Percentiles rank a stretch among this genome's conserved stretches.
Evolutionary conservation across 2,888 invertebrate genomes (phyloP).

Genomic region (Drosophila paramelanica): DNA sequence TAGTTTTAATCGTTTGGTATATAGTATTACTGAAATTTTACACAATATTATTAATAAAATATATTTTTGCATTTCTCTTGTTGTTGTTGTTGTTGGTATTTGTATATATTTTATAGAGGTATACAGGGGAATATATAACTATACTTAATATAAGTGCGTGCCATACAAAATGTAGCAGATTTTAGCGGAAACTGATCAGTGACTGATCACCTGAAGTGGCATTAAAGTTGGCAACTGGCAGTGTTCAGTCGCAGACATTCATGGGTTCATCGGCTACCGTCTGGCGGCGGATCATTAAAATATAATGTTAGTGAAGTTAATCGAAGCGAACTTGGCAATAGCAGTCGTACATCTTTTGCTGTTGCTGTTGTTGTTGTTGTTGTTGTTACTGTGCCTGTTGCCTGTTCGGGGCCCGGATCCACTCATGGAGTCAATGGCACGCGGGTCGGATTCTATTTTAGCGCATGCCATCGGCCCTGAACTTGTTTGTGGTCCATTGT

Average conservation of each 20-base stretch:
- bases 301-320: conserved; percentile 39
- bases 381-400: conserved; percentile 28
- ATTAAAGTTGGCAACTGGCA: neutral
- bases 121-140: neutral
- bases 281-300: conserved; percentile 58
- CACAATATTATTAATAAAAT: neutral
- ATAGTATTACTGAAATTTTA: neutral
- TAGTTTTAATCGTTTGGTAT: too few relatives aligned
- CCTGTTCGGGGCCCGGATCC: conserved; percentile 42
- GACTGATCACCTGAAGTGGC: conserved; percentile 5
- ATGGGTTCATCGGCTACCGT: conserved; percentile 24
- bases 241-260: conserved; percentile 40
- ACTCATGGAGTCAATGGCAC: conserved; percentile 57
- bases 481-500: conserved; percentile 56
- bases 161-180: neutral
- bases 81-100: neutral
- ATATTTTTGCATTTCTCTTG: neutral
- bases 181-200: conserved; percentile 4
- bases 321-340: conserved; percentile 28
- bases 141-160: neutral
- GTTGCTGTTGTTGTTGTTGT: neutral
- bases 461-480: conserved; percentile 69
- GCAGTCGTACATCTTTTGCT: conserved; percentile 43
- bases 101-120: neutral
- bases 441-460: conserved; percentile 53